Evolutionary conservation across 2,797 vertebrate genomes (phyloP).

Genomic region (Spatula versicolor): DNA sequence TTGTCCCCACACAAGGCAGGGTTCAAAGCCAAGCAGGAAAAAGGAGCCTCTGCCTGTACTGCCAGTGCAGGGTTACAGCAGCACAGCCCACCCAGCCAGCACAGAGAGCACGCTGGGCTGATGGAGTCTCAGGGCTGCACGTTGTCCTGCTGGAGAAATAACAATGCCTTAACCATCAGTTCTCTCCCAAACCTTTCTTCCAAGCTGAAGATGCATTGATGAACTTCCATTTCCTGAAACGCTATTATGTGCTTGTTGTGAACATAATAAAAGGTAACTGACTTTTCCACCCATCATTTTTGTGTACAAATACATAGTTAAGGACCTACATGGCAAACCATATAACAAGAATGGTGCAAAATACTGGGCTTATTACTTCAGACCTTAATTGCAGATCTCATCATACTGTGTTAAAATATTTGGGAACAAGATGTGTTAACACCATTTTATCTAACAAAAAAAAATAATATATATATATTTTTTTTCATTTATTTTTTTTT

Average conservation of each 20-base stretch:
- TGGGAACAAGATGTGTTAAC: background rate
- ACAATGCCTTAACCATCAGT: background rate
- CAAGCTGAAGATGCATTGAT: background rate
- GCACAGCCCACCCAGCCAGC: background rate
- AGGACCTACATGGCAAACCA: background rate
- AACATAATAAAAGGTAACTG: background rate
- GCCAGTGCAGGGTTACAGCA: background rate
- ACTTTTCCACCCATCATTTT: background rate
- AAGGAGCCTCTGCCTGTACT: background rate
- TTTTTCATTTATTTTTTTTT: no score
- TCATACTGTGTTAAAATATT: background rate
- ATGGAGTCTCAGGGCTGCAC: fast-evolving
- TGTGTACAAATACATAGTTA: background rate
- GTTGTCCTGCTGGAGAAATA: background rate
- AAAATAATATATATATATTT: background rate
- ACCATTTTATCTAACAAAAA: background rate
- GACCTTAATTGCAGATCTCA: background rate
- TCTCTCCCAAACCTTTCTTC: background rate
- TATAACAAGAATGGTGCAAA: background rate
- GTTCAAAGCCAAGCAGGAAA: background rate
- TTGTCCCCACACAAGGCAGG: background rate
- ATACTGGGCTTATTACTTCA: background rate
- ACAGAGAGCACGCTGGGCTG: background rate
- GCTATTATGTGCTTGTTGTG: background rate
- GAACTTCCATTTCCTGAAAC: background rate